Evolutionary conservation across 2,888 invertebrate species (phyloP), one percentile per base, ranked within the genome.

Genomic region (Cenopis cana): DNA sequence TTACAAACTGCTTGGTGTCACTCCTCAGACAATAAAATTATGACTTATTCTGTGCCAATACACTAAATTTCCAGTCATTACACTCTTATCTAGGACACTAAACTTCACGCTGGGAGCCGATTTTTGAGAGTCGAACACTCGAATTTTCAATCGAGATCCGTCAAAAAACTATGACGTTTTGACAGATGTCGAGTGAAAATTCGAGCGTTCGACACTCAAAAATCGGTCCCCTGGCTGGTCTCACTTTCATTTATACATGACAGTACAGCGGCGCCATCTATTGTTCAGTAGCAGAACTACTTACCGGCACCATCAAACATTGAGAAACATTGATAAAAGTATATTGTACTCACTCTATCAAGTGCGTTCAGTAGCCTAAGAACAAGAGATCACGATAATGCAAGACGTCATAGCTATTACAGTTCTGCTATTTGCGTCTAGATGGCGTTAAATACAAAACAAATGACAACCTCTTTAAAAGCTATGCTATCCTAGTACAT

Each of bases 401-500:
- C 18, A n/a, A 10, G 18, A 11, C 29, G 10, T 14, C 17, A 14
- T 38, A 24, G 17, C 20, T 12, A 55, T 67, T 64, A 12, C 33
- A 73, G 73, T 80, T 76, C 24, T 2, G 38, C 81, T 76, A 79
- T 70, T 78, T 33, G 0, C 11, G 73, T 66, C 73, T 73, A 89
- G 89, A 81, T 84, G 81, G 76, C 84, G 66, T 6, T 52, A 17
- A 8, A 14, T 52, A n/a, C 55, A 20, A 62, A 50, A 33, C 52
- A 10, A 52, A 4, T 9, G 12, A 72, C 14, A 74, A 74, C 59
- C 70, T 36, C 46, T 24, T 33, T 0, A 11, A 20, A 0, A 1
- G 18, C 79, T 77, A 84, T 93, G 86, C 72, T 77, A 64, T 79
- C 92, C 89, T 91, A 83, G 89, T 93, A 91, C 87, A 85, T 88